Evolutionary conservation across 2,113 vertebrate species (phyloP).

Genomic region (Hippocampus mohnikei): DNA sequence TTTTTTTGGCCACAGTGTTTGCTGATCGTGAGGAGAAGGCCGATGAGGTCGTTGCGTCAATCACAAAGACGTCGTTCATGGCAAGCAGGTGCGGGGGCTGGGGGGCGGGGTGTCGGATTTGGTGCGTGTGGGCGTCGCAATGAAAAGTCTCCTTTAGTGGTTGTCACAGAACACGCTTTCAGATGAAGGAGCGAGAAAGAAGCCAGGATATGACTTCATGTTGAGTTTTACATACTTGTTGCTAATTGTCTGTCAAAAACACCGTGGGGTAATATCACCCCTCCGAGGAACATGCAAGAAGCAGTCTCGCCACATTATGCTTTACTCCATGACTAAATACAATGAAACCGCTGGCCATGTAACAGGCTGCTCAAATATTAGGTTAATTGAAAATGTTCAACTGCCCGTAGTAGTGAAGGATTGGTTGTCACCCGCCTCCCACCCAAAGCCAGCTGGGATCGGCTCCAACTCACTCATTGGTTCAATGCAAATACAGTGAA

Average conservation of each 20-base stretch:
- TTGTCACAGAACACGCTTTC: slow-evolving; percentile 54
- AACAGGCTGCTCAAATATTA: too few relatives aligned
- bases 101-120: neutral
- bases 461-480: too few relatives aligned
- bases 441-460: too few relatives aligned
- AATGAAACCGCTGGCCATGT: too few relatives aligned
- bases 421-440: too few relatives aligned
- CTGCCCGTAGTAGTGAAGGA: too few relatives aligned
- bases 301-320: neutral
- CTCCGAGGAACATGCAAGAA: neutral
- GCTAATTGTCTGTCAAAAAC: neutral
- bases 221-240: neutral
- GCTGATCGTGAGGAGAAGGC: slow-evolving; percentile 60
- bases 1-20: slow-evolving; percentile 32
- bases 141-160: slow-evolving; percentile 62
- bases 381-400: too few relatives aligned
- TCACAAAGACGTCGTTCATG: slow-evolving; percentile 71
- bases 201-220: neutral
- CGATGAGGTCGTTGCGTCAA: slow-evolving; percentile 56
- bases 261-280: neutral
- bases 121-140: slow-evolving; percentile 37
- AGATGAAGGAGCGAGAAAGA: slow-evolving; percentile 20
- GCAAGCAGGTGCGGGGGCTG: slow-evolving; percentile 61
- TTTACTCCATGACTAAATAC: too few relatives aligned
- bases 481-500: neutral